Percentiles rank a stretch among this genome's conserved stretches.
Conservation (phyloP, 2,797 vertebrate species). For the Rhinatrema bivittatum region DNA sequence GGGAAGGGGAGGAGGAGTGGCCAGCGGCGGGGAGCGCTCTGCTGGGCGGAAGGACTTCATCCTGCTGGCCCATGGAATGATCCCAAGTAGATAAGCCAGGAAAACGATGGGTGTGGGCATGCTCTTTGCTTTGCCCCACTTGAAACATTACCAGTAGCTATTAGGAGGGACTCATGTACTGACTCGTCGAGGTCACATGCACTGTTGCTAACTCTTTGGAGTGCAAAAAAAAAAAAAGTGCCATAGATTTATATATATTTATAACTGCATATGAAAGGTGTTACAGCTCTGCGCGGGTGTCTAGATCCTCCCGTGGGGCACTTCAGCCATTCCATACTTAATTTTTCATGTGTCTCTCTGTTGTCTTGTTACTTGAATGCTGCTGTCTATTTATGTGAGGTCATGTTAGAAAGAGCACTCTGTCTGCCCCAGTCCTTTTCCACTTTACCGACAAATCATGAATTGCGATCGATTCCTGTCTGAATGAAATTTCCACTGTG, state of each 20-base stretch:
- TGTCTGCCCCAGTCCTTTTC: slow-evolving; percentile 8
- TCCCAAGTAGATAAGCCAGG: neutral
- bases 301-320: slow-evolving; percentile 34
- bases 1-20: no score
- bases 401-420: slow-evolving; percentile 17
- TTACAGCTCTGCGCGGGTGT: slow-evolving; percentile 24
- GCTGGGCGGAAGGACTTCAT: slow-evolving; percentile 26
- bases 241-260: slow-evolving; percentile 39
- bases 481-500: neutral
- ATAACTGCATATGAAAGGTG: slow-evolving; percentile 25
- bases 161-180: slow-evolving; percentile 18
- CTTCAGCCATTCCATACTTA: slow-evolving; percentile 28
- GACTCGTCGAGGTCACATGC: slow-evolving; percentile 3
- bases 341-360: slow-evolving; percentile 30
- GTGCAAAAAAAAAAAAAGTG: slow-evolving; percentile 38
- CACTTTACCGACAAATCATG: neutral
- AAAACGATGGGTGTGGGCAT: slow-evolving; percentile 2
- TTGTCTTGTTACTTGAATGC: slow-evolving; percentile 42
- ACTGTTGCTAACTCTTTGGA: slow-evolving; percentile 23
- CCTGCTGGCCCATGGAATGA: slow-evolving; percentile 16
- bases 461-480: neutral
- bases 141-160: slow-evolving; percentile 6
- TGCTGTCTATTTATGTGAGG: slow-evolving; percentile 20
- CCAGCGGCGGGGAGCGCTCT: slow-evolving; percentile 12
- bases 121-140: slow-evolving; percentile 11